These are phyloP conservation scores for Macrosoma leucophasiata DNA, from an alignment of 2,888 invertebrate species.

Conservation along the genomic window DNA sequence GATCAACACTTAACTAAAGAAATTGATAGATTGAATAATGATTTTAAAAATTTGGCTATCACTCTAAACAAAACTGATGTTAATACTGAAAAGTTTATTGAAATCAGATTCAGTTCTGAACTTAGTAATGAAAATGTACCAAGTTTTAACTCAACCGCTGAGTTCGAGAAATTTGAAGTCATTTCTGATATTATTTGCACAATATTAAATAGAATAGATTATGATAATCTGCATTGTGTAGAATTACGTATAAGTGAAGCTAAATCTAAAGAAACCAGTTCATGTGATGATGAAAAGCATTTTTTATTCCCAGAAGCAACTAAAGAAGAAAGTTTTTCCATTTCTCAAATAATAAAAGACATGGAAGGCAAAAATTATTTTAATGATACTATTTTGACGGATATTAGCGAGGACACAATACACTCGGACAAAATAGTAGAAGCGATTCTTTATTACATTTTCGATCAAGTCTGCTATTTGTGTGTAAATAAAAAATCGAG, in stretches of 20 bases:
- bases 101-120: conserved; percentile 18
- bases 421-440: conserved; percentile 44
- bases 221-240: conserved; percentile 17
- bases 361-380: conserved; percentile 39
- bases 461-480: conserved; percentile 42
- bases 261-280: conserved; percentile 17
- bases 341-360: conserved; percentile 48
- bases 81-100: no score
- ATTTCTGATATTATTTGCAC: conserved; percentile 45
- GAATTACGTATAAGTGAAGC: conserved; percentile 3
- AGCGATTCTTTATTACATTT: conserved; percentile 54
- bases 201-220: conserved; percentile 43
- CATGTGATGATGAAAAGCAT: no score
- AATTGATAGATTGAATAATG: no score
- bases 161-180: conserved; percentile 60
- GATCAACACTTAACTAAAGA: no score
- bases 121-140: conserved; percentile 23
- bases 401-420: conserved; percentile 39
- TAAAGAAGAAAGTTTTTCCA: conserved; percentile 42
- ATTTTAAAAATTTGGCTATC: no score
- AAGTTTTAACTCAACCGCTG: conserved; percentile 58
- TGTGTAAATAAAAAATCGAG: conserved; percentile 34
- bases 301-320: conserved; percentile 11
- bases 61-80: no score
- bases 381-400: conserved; percentile 44